Evolutionary conservation across 2,888 invertebrate species (phyloP).

Genomic region (Euzetes globulus): DNA sequence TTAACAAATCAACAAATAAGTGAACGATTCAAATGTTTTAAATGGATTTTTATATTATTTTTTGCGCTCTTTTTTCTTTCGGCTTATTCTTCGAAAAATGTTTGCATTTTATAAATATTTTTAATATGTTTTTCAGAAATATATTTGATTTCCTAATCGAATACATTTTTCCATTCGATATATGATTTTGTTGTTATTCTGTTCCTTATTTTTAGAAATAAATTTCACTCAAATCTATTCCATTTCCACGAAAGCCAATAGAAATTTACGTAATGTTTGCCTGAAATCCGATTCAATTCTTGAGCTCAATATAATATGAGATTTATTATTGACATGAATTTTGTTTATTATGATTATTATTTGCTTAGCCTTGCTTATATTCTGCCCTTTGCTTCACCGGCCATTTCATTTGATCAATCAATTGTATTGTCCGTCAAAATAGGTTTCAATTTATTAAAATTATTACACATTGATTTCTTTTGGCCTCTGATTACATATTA

Average conservation of each 20-base stretch:
- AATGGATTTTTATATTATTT: not conserved
- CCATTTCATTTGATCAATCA: not conserved
- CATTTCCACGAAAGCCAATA: not conserved
- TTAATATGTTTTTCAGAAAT: no score
- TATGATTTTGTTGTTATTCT: no score
- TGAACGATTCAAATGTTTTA: not conserved
- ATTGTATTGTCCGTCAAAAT: not conserved
- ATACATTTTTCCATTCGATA: no score
- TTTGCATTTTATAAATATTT: not conserved
- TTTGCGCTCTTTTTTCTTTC: not conserved
- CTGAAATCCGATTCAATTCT: not conserved
- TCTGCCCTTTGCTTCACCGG: not conserved
- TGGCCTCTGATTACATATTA: not conserved
- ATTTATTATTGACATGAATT: not conserved
- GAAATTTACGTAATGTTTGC: not conserved
- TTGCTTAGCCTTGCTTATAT: not conserved
- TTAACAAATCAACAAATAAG: not conserved
- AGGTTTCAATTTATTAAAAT: not conserved
- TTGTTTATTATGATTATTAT: slow-evolving; percentile 6
- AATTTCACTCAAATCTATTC: not conserved
- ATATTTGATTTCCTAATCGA: no score
- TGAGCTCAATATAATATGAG: not conserved
- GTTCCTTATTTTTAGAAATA: no score
- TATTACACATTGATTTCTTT: not conserved
- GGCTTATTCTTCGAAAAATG: not conserved